Evolutionary conservation across 1,140 invertebrate species (phyloP), one percentile per base, ranked within the genome.

Genomic region (Polypedilum vanderplanki): DNA sequence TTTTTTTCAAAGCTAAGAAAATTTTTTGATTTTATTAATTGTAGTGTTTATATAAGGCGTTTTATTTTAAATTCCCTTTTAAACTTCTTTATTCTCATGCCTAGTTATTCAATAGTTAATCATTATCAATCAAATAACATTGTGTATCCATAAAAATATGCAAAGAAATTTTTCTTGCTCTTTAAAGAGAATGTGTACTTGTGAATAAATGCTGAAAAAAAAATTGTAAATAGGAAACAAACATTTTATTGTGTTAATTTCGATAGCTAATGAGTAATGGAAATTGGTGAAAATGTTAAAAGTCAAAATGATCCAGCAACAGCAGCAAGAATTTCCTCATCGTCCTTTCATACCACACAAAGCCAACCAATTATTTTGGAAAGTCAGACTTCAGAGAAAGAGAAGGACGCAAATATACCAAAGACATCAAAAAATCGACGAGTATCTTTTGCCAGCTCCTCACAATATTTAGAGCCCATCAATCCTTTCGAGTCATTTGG

Each of bases 181-280:
- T 33, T 33, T 33, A 33, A 12, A 57, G n/a, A 57, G 46, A 57
- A 57, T 57, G 46, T 57, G 46, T 33, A 33, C 24, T 33, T 33
- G 24, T 57, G 46, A 57, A n/a, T 57, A 57, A 57, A 57, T 57
- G 46, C n/a, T 57, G n/a, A 57, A 46, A 46, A 33, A n/a, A 15
- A n/a, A 12, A 4, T 57, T 57, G 46, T 57, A 57, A 57, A 57
- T 57, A 57, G n/a, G n/a, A 57, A 57, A 46, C 12, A 57, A 57
- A 57, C 46, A 12, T 57, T 57, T n/a, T n/a, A 57, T 57, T 57
- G 46, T 57, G 46, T n/a, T 57, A 15, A 33, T 33, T 57, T 12
- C n/a, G 46, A 57, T n/a, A 57, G 46, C 46, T 57, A 57, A 70
- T 70, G 65, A 70, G 65, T 70, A 18, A 70, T 70, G 65, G 65